Conservation (phyloP, 2,113 vertebrate genomes). For the Martes martes region DNA sequence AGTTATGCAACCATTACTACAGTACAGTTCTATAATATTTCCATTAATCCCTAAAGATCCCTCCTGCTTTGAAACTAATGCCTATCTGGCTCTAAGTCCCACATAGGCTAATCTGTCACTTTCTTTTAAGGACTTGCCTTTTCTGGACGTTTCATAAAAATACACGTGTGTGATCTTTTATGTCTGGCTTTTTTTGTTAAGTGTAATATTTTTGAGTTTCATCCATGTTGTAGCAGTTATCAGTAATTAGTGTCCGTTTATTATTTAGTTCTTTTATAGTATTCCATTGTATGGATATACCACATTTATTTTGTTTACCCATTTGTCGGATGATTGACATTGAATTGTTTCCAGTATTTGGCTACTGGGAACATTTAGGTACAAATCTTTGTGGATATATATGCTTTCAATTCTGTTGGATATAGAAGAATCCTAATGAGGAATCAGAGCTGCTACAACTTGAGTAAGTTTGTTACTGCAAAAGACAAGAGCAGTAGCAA, state of each 20-base stretch:
- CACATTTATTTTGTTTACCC: background rate
- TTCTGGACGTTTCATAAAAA: background rate
- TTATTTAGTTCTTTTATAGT: background rate
- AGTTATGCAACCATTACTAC: background rate
- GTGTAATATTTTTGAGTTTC: background rate
- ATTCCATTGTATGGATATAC: background rate
- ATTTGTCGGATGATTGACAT: background rate
- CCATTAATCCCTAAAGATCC: background rate
- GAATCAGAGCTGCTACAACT: background rate
- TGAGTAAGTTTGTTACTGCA: background rate
- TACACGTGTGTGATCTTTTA: background rate
- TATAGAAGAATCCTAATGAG: background rate
- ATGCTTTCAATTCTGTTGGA: background rate
- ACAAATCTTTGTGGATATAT: background rate
- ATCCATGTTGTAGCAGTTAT: background rate
- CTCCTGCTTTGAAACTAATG: background rate
- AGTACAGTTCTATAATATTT: background rate
- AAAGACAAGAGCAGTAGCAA: background rate
- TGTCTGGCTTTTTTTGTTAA: background rate
- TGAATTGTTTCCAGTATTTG: slow-evolving; percentile 11
- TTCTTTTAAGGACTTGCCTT: background rate
- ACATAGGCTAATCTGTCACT: background rate
- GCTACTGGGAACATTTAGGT: background rate
- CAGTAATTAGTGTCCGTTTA: background rate
- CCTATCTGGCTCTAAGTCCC: background rate